These are phyloP conservation scores for Patella pellucida DNA, from an alignment of 2,888 invertebrate genomes.

Conservation along the genomic window DNA sequence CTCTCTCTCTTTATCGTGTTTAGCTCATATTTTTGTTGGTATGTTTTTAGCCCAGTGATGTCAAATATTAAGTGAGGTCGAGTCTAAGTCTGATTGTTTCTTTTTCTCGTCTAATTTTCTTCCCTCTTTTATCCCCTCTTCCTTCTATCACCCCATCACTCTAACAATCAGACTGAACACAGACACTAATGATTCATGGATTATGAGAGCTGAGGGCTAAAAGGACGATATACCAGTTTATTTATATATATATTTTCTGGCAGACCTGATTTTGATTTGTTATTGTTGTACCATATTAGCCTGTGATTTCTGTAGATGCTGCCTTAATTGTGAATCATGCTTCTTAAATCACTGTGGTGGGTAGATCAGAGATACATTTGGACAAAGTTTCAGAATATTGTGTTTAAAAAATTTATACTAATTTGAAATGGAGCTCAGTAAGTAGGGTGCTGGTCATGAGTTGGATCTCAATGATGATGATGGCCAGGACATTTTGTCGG, in stretches of 20 bases:
- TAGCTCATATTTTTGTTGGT: no score
- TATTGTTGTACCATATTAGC: no score
- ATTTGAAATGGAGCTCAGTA: not conserved
- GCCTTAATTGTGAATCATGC: no score
- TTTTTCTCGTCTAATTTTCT: conserved; percentile 8
- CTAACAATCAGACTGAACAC: conserved; percentile 17
- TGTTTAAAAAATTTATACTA: not conserved
- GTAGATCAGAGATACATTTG: no score
- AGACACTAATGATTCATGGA: conserved; percentile 20
- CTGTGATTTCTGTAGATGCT: no score
- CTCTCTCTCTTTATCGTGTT: not conserved
- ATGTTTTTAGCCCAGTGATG: conserved; percentile 25
- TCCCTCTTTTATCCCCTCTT: not conserved
- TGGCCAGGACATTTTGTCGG: not conserved
- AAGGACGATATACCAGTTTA: not conserved
- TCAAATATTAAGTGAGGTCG: conserved; percentile 20
- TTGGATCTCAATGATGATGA: not conserved
- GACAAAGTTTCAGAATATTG: no score
- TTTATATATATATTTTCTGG: no score
- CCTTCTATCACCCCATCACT: conserved; percentile 21
- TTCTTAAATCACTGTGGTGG: no score
- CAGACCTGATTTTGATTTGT: no score
- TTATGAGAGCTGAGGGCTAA: conserved; percentile 33
- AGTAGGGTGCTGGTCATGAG: no score
- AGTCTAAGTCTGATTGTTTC: conserved; percentile 12